These are phyloP conservation scores for Anthophora plumipes DNA, from an alignment of 2,888 invertebrate species.

Conservation along the genomic window DNA sequence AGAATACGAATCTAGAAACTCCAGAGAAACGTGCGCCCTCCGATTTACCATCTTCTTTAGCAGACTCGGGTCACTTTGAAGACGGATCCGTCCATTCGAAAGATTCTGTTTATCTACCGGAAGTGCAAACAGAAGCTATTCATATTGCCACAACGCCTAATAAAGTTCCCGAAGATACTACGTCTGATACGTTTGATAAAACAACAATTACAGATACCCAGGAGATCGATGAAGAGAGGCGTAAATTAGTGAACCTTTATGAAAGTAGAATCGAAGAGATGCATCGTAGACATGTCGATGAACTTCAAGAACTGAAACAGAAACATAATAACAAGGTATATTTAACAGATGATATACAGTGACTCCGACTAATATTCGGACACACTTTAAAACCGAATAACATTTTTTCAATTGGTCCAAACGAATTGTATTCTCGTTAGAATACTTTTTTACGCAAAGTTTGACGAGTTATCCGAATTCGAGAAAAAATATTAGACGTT, in stretches of 20 bases:
- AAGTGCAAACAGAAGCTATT: slow-evolving; percentile 61
- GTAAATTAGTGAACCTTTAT: slow-evolving; percentile 89
- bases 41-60: slow-evolving; percentile 91
- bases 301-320: slow-evolving; percentile 91
- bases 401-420: too few relatives aligned
- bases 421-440: too few relatives aligned
- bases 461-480: too few relatives aligned
- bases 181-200: slow-evolving; percentile 32
- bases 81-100: slow-evolving; percentile 93
- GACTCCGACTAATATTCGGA: too few relatives aligned
- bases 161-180: slow-evolving; percentile 32
- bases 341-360: background rate
- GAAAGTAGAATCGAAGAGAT: slow-evolving; percentile 92
- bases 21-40: slow-evolving; percentile 84
- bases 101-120: slow-evolving; percentile 87
- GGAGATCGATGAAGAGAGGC: slow-evolving; percentile 87
- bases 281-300: slow-evolving; percentile 87
- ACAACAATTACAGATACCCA: slow-evolving; percentile 12
- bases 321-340: slow-evolving; percentile 90
- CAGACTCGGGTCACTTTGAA: slow-evolving; percentile 95
- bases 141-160: slow-evolving; percentile 16
- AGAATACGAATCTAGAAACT: slow-evolving; percentile 85
- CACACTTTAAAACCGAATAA: too few relatives aligned
- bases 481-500: too few relatives aligned
- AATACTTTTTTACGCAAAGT: too few relatives aligned